Conservation (phyloP, 2,797 vertebrate genomes). For the Ptychobarbus kaznakovi region DNA sequence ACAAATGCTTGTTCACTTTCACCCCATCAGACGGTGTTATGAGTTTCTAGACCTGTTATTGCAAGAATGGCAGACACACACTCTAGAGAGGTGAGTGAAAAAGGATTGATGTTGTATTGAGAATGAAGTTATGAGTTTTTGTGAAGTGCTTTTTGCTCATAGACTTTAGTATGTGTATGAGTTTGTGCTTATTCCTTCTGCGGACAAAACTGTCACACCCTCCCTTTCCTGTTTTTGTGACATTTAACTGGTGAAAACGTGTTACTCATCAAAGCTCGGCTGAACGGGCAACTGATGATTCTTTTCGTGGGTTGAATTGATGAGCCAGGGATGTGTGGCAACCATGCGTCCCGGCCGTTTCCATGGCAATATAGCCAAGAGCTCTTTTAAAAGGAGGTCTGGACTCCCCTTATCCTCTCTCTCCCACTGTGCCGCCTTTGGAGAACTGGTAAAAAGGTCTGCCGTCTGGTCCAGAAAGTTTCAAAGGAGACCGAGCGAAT, state of each 20-base stretch:
- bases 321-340: conserved; percentile 63
- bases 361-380: conserved; percentile 66
- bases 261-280: conserved; percentile 59
- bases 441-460: conserved; percentile 56
- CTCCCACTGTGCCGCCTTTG: conserved; percentile 56
- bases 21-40: conserved; percentile 86
- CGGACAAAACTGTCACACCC: neutral
- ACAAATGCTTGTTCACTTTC: conserved; percentile 13
- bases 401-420: conserved; percentile 61
- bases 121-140: neutral
- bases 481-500: conserved; percentile 29
- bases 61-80: conserved; percentile 95
- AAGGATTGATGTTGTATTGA: neutral
- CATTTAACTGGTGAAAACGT: conserved; percentile 63
- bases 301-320: conserved; percentile 66
- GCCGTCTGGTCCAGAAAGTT: conserved; percentile 41
- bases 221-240: conserved; percentile 51
- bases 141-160: neutral
- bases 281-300: conserved; percentile 70
- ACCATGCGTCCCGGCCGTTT: conserved; percentile 64
- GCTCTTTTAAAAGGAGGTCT: conserved; percentile 71
- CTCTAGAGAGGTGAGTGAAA: conserved; percentile 89
- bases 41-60: conserved; percentile 96
- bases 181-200: neutral
- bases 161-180: neutral